Evolutionary conservation across 2,113 vertebrate genomes (phyloP), one percentile per base, ranked within the genome.

Genomic region (Poeciliopsis occidentalis): DNA sequence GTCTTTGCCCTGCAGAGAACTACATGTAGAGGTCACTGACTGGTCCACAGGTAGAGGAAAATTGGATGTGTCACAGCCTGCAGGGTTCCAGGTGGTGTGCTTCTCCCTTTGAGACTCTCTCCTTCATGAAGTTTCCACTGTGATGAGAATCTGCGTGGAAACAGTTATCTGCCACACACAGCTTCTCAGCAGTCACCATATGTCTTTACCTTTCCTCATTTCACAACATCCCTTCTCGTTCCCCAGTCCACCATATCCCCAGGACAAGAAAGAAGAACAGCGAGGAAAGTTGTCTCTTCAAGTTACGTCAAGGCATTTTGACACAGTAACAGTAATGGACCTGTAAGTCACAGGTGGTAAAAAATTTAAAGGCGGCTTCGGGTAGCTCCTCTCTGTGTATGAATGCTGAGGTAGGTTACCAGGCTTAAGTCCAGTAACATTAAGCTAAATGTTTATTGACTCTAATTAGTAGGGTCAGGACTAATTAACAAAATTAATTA

Each of bases 161-260:
- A 91, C 88, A 85, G 81, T 83, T 87, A 85, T 93, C 89, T 88
- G 83, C 87, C 87, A 87, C 89, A 89, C 70, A 82, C 85, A 78
- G 88, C 67, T 86, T 87, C 81, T 67, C 82, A 87, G 76, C 77
- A 64, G 68, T 66, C 41, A 71, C 89, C 92, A 91, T 92, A 91
- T 93, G 93, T 87, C 70, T 68, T 75, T 24, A 64, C 26, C 47
- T 79, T 75, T 65, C 61, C 34, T 76, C 72, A 80, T 71, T 79
- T 60, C 29, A 22, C 73, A 73, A 75, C n/a, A 64, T 39, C 70
- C 78, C 60, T 62, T 66, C 64, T 39, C 54, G 4, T 67, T 64
- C n/a, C 44, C 79, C 73, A 76, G 37, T 34, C 4, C 4, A 17
- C 22, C 3, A 26, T 17, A 44, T 41, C 41, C 67, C 60, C 11